Conservation (phyloP, 2,113 vertebrate species). For the Alces alces region DNA sequence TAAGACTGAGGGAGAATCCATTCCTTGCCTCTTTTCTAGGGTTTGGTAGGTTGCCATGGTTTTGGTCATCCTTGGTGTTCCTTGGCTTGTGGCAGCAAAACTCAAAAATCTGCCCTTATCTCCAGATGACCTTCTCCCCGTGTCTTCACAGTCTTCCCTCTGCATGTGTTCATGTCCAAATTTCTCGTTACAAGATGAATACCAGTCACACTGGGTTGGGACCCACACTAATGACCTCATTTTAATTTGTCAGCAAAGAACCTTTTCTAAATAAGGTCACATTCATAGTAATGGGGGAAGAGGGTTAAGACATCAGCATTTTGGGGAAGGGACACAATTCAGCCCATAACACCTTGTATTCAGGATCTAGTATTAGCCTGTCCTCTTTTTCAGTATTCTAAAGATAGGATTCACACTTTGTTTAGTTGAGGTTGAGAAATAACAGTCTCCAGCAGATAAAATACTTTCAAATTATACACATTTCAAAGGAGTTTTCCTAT, state of each 20-base stretch:
- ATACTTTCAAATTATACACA: not conserved
- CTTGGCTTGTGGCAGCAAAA: not conserved
- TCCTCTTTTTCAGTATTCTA: not conserved
- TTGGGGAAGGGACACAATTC: not conserved
- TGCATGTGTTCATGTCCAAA: not conserved
- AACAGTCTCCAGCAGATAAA: not conserved
- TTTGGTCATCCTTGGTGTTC: not conserved
- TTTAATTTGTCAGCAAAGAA: not conserved
- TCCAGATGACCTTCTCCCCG: not conserved
- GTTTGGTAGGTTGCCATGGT: too few species aligned
- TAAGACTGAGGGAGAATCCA: not conserved
- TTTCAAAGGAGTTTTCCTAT: not conserved
- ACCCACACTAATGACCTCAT: not conserved
- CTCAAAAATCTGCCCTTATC: not conserved
- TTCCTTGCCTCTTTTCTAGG: not conserved
- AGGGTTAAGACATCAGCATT: not conserved
- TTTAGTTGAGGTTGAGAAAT: not conserved
- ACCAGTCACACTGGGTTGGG: not conserved
- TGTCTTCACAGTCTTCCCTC: not conserved
- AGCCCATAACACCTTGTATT: not conserved
- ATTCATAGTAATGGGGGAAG: not conserved
- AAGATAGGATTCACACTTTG: not conserved
- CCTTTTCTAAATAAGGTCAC: not conserved
- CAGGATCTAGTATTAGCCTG: not conserved
- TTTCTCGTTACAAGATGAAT: not conserved